Evolutionary conservation across 2,888 invertebrate species (phyloP).

Genomic region (Pandemis heparana): DNA sequence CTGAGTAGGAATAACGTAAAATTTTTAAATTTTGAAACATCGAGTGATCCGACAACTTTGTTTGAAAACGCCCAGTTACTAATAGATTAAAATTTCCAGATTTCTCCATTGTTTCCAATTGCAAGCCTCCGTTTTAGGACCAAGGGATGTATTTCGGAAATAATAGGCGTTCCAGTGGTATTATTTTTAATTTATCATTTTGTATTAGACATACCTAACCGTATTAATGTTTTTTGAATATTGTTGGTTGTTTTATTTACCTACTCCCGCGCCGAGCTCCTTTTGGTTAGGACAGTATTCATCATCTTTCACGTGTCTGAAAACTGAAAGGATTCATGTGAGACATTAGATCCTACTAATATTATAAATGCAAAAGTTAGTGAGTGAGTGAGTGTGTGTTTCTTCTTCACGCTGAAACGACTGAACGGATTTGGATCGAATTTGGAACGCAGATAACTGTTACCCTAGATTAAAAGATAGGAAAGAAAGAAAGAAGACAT

Average conservation of each 20-base stretch:
- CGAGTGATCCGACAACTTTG: no score
- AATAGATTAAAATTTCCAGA: conserved; percentile 59
- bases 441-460: no score
- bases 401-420: no score
- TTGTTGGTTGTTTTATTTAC: conserved; percentile 41
- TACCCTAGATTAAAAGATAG: no score
- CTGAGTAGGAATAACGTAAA: no score
- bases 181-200: neutral
- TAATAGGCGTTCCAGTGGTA: neutral
- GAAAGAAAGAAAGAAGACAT: no score
- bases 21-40: no score
- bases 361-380: no score
- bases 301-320: conserved; percentile 77
- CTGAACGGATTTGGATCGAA: no score
- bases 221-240: conserved; percentile 45
- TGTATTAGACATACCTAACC: neutral
- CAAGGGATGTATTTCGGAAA: neutral
- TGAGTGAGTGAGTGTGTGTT: no score
- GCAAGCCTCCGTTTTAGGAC: conserved; percentile 48
- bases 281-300: conserved; percentile 74
- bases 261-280: conserved; percentile 58
- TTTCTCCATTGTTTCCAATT: conserved; percentile 62
- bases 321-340: conserved; percentile 61
- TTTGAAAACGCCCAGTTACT: no score
- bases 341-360: neutral